A percentile compares a stretch with the other conserved stretches of the same genome.
Evolutionary conservation across 1,140 invertebrate genomes (phyloP).

Genomic region (Drosophila pectinifera): DNA sequence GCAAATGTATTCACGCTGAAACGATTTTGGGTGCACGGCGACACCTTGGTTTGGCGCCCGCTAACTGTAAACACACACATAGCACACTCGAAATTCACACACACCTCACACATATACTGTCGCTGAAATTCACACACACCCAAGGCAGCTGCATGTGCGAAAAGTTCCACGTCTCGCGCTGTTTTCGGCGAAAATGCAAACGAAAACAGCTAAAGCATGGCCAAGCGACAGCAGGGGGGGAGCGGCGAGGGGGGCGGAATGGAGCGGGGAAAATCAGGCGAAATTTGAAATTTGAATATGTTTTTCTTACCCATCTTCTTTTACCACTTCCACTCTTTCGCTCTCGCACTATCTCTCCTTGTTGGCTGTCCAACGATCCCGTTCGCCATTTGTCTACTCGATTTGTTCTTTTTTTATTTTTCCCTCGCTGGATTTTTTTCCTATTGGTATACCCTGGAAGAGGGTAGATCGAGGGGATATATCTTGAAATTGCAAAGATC

Average conservation of each 20-base stretch:
- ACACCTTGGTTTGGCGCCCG: conserved; percentile 82
- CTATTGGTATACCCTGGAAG: neutral
- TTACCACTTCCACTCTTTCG: conserved; percentile 13
- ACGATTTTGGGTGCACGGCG: conserved; percentile 80
- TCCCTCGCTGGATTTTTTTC: conserved; percentile 1
- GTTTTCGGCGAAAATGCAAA: conserved; percentile 78
- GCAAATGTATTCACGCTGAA: conserved; percentile 81
- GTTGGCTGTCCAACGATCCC: conserved; percentile 32
- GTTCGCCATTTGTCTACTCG: conserved; percentile 58
- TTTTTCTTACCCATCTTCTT: conserved; percentile 65
- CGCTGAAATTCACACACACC: conserved; percentile 13
- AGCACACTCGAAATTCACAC: conserved; percentile 8
- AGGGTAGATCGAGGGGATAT: neutral
- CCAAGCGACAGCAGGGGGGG: neutral
- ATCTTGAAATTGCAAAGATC: too few species aligned
- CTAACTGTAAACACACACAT: conserved; percentile 77
- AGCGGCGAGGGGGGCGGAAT: neutral
- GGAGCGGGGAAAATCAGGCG: conserved; percentile 60
- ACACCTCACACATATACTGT: conserved; percentile 8
- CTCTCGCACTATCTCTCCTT: conserved; percentile 10
- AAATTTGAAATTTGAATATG: conserved; percentile 82
- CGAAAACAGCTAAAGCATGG: conserved; percentile 46
- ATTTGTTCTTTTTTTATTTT: conserved; percentile 19
- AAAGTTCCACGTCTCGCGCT: conserved; percentile 75
- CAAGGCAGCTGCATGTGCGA: conserved; percentile 63